Conservation (phyloP, 2,888 invertebrate species). For the Branchipolynoe longqiensis region DNA sequence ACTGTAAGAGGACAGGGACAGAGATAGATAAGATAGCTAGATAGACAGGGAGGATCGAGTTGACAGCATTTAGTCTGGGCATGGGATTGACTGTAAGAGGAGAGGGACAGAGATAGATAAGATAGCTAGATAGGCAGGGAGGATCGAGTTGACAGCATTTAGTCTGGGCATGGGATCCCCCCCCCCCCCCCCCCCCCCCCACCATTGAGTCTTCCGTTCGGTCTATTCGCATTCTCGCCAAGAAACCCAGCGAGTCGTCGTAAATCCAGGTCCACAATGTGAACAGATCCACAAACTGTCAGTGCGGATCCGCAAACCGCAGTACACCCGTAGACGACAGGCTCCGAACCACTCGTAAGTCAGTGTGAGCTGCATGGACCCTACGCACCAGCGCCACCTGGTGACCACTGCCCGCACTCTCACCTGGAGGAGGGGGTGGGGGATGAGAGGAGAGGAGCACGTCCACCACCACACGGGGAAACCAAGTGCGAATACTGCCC, state of each 20-base stretch:
- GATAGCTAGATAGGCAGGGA: neutral
- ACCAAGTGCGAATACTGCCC: neutral
- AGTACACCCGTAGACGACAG: too few relatives aligned
- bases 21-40: slow-evolving; percentile 10
- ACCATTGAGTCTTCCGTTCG: neutral
- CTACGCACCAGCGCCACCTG: neutral
- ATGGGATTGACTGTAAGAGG: neutral
- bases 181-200: too few relatives aligned
- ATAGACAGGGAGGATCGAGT: neutral
- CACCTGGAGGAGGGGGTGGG: too few relatives aligned
- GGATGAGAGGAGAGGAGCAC: too few relatives aligned
- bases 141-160: neutral
- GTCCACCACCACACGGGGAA: neutral
- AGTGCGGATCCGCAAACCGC: too few relatives aligned
- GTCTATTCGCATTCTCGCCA: too few relatives aligned
- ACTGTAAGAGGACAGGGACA: neutral
- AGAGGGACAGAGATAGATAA: slow-evolving; percentile 10
- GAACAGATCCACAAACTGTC: too few relatives aligned
- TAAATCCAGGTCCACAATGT: too few relatives aligned
- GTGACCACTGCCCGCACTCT: too few relatives aligned
- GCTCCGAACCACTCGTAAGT: neutral
- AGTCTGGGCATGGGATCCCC: neutral
- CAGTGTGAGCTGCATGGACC: neutral
- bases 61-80: neutral
- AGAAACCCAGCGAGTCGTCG: too few relatives aligned